A percentile compares a stretch with the other conserved stretches of the same genome.
These are phyloP conservation scores for Drosophila fungiperda DNA, from an alignment of 2,888 invertebrate genomes.

Conservation along the genomic window DNA sequence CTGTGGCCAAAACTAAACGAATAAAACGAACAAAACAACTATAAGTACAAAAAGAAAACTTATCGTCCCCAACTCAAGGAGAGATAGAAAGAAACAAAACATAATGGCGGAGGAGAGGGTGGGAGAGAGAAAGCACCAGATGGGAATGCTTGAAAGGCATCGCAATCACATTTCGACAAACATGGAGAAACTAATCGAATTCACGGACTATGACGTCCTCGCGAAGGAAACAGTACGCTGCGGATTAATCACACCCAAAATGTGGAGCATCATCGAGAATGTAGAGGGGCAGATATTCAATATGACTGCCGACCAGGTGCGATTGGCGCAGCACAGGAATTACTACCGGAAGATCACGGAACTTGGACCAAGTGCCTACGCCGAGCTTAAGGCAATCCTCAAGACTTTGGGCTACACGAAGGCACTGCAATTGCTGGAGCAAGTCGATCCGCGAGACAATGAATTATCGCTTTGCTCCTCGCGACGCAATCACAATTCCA, in stretches of 20 bases:
- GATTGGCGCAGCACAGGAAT: slow-evolving; percentile 71
- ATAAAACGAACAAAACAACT: slow-evolving; percentile 23
- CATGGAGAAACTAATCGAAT: slow-evolving; percentile 86
- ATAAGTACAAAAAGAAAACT: slow-evolving; percentile 6
- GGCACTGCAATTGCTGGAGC: slow-evolving; percentile 68
- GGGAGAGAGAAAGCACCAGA: slow-evolving; percentile 33
- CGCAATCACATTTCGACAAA: slow-evolving; percentile 86
- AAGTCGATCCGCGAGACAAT: slow-evolving; percentile 14
- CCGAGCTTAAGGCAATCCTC: slow-evolving; percentile 80
- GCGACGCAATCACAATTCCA: slow-evolving; percentile 3
- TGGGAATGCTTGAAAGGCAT: slow-evolving; percentile 86
- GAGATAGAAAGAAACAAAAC: background rate
- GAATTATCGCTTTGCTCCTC: slow-evolving; percentile 50
- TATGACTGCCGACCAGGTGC: slow-evolving; percentile 35
- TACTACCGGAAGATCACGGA: slow-evolving; percentile 86
- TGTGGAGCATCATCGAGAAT: slow-evolving; percentile 74
- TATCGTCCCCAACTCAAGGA: slow-evolving; percentile 36
- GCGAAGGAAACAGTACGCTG: slow-evolving; percentile 74
- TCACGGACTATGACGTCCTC: slow-evolving; percentile 86
- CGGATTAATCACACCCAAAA: slow-evolving; percentile 66
- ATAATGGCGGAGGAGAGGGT: slow-evolving; percentile 19
- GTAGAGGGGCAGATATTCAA: slow-evolving; percentile 28
- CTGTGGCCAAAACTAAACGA: slow-evolving; percentile 15
- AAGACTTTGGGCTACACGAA: slow-evolving; percentile 38
- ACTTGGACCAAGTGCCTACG: slow-evolving; percentile 87